phyloP scores from a whole-genome alignment of 2,113 vertebrate species.

The Catharus bicknelli region DNA sequence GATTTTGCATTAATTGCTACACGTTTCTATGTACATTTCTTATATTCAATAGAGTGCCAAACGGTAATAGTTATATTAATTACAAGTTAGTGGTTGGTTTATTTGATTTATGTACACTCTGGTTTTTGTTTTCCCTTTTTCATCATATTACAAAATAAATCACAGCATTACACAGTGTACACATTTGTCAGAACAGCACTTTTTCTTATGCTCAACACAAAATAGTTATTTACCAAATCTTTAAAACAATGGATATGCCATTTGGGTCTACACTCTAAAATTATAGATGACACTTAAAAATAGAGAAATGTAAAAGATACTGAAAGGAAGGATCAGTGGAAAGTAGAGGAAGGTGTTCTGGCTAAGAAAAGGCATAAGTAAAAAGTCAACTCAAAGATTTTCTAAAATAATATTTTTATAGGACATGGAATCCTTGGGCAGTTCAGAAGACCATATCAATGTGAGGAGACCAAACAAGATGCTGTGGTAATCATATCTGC shows the following conservation, averaged over 20 bases:
- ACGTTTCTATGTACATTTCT: not conserved
- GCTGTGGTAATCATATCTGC: not conserved
- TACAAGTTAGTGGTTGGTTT: not conserved
- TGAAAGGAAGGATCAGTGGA: not conserved
- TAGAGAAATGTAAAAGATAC: not conserved
- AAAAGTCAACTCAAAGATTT: not conserved
- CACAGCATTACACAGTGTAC: not conserved
- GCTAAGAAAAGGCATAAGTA: not conserved
- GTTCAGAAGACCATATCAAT: not conserved
- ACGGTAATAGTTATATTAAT: not conserved
- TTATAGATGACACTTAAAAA: not conserved
- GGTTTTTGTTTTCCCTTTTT: not conserved
- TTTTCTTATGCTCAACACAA: not conserved
- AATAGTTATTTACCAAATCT: not conserved
- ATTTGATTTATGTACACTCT: not conserved
- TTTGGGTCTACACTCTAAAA: not conserved
- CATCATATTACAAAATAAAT: not conserved
- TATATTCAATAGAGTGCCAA: not conserved
- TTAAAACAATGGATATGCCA: not conserved
- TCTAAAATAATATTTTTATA: not conserved
- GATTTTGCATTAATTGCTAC: not conserved
- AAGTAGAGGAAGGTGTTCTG: not conserved
- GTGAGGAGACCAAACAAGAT: too few relatives aligned
- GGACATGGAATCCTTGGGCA: not conserved
- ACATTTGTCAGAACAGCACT: not conserved